Conservation (phyloP, 1,140 invertebrate genomes). For the Eupeodes corollae region DNA sequence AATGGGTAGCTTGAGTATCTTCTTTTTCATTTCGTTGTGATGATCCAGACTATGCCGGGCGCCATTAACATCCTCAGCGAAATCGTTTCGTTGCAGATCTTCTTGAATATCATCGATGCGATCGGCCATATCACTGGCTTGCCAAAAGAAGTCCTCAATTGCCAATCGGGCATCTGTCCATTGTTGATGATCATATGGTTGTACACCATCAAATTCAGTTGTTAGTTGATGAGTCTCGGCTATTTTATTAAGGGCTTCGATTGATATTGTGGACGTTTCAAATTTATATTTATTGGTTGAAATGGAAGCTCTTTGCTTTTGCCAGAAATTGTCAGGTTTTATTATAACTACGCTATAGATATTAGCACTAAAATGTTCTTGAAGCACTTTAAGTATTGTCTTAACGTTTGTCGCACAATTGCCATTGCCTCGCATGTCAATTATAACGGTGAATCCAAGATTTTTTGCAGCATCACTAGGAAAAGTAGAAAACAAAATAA, state of each 20-base stretch:
- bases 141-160: conserved; percentile 91
- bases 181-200: conserved; percentile 89
- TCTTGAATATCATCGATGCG: conserved; percentile 83
- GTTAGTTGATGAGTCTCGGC: conserved; percentile 88
- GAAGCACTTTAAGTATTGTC: conserved; percentile 90
- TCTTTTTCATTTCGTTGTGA: conserved; percentile 89
- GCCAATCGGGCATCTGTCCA: conserved; percentile 92
- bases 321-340: conserved; percentile 98
- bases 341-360: conserved; percentile 90
- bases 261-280: conserved; percentile 93
- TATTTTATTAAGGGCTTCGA: conserved; percentile 84
- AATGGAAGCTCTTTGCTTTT: conserved; percentile 93
- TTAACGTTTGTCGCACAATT: conserved; percentile 92
- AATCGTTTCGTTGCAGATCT: conserved; percentile 79
- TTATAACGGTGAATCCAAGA: conserved; percentile 83
- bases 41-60: conserved; percentile 84
- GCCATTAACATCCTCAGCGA: conserved; percentile 81
- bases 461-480: conserved; percentile 80
- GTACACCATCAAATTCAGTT: conserved; percentile 81
- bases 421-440: conserved; percentile 82
- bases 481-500: conserved; percentile 33
- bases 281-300: conserved; percentile 98
- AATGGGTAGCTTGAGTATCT: conserved; percentile 84
- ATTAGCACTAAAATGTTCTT: conserved; percentile 83
- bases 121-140: conserved; percentile 82